Percentiles rank a stretch among this genome's conserved stretches.
phyloP scores from a whole-genome alignment of 2,113 vertebrate species.

The Chlamydotis undulata region DNA sequence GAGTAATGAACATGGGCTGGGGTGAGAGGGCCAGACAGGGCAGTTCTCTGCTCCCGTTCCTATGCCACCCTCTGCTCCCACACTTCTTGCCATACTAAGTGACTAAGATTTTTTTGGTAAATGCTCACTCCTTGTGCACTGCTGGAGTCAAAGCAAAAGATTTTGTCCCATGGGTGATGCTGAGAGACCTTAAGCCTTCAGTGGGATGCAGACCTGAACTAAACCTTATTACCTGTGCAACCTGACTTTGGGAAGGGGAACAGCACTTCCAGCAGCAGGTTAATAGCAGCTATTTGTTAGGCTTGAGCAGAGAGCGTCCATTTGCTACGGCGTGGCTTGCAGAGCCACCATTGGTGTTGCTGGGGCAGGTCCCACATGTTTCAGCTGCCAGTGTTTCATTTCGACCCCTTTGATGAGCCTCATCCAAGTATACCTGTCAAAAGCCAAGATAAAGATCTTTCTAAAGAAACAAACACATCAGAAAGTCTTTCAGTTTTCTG shows the following conservation, averaged over 20 bases:
- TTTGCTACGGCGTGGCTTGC: background rate
- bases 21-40: background rate
- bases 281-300: background rate
- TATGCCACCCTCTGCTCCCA: background rate
- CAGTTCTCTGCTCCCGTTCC: background rate
- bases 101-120: background rate
- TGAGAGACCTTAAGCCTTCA: background rate
- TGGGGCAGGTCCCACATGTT: background rate
- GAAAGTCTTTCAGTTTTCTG: background rate
- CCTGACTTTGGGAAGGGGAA: background rate
- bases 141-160: background rate
- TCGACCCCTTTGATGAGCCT: background rate
- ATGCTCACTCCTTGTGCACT: background rate
- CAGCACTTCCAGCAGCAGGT: background rate
- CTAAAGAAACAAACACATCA: background rate
- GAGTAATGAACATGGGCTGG: background rate
- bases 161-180: background rate
- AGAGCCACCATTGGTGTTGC: background rate
- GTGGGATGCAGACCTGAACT: fast-evolving
- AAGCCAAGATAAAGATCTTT: background rate
- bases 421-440: background rate
- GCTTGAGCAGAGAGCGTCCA: background rate
- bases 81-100: background rate
- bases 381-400: background rate
- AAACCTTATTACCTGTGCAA: background rate